These are phyloP conservation scores for Psilopsiagon aymara DNA, from an alignment of 2,113 vertebrate genomes.

Conservation along the genomic window DNA sequence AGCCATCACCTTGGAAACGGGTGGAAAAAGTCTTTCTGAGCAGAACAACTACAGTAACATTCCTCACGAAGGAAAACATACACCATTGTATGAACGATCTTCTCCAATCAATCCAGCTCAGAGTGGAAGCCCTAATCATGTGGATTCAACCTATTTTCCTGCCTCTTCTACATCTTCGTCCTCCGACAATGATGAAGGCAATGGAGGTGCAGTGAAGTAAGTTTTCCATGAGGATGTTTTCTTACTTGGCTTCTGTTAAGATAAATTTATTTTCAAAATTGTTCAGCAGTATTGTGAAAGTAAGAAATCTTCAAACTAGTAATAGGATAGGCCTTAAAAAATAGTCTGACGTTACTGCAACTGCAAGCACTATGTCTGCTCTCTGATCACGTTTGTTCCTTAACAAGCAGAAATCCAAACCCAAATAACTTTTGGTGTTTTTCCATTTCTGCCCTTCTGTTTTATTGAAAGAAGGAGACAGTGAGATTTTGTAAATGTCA, in stretches of 20 bases:
- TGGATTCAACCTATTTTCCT: slow-evolving; percentile 84
- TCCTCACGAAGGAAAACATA: slow-evolving; percentile 92
- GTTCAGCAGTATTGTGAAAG: background rate
- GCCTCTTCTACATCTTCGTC: slow-evolving; percentile 88
- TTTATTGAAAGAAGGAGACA: background rate
- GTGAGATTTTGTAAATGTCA: slow-evolving; percentile 28
- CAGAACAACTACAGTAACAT: slow-evolving; percentile 92
- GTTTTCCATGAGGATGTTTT: slow-evolving; percentile 23
- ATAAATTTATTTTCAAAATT: background rate
- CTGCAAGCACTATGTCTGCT: background rate
- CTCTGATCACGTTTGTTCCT: background rate
- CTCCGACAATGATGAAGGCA: slow-evolving; percentile 89
- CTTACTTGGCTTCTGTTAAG: background rate
- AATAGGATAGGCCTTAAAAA: background rate
- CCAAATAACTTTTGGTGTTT: background rate
- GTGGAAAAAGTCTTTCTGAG: slow-evolving; percentile 82
- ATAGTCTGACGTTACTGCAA: background rate
- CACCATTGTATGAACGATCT: slow-evolving; percentile 91
- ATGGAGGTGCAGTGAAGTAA: slow-evolving; percentile 88
- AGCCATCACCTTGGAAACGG: slow-evolving; percentile 76
- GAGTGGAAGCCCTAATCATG: slow-evolving; percentile 84
- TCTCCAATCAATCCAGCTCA: slow-evolving; percentile 86
- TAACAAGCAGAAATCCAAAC: background rate
- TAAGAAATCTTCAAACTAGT: background rate
- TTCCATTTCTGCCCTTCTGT: background rate